Conservation (phyloP, 2,888 invertebrate species). For the Trilocha varians region DNA sequence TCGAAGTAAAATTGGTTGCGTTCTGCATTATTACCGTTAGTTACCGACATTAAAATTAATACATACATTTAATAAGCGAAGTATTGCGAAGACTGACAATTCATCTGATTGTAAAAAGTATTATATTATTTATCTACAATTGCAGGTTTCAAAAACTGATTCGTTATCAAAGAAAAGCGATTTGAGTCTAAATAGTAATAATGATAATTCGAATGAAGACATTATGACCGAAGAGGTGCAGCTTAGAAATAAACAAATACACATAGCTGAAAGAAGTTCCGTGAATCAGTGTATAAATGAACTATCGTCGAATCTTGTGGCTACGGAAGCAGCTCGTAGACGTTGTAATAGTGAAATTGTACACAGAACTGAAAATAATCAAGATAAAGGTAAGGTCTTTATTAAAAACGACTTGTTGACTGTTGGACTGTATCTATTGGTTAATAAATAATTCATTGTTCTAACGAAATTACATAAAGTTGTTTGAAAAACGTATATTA, state of each 20-base stretch:
- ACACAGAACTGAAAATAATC: constrained; percentile 50
- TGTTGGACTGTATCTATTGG: background rate
- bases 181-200: constrained; percentile 42
- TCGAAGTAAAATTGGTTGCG: background rate
- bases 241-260: constrained; percentile 48
- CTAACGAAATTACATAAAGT: background rate
- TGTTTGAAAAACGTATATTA: background rate
- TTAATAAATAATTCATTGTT: background rate
- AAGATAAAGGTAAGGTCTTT: constrained; percentile 43
- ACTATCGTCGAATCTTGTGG: constrained; percentile 70
- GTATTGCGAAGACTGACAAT: no score
- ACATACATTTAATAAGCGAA: no score
- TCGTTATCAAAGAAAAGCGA: constrained; percentile 58
- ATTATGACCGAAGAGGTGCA: constrained; percentile 53
- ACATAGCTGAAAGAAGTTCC: constrained; percentile 56
- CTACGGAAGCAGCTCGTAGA: constrained; percentile 52
- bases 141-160: constrained; percentile 50
- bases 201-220: constrained; percentile 49
- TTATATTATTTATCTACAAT: background rate
- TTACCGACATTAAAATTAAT: background rate
- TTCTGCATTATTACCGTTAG: background rate
- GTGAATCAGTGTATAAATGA: constrained; percentile 82
- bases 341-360: constrained; percentile 69
- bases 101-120: no score
- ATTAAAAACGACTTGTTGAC: background rate